phyloP scores from a whole-genome alignment of 1,140 invertebrate species.

The Sweltsa coloradensis region DNA sequence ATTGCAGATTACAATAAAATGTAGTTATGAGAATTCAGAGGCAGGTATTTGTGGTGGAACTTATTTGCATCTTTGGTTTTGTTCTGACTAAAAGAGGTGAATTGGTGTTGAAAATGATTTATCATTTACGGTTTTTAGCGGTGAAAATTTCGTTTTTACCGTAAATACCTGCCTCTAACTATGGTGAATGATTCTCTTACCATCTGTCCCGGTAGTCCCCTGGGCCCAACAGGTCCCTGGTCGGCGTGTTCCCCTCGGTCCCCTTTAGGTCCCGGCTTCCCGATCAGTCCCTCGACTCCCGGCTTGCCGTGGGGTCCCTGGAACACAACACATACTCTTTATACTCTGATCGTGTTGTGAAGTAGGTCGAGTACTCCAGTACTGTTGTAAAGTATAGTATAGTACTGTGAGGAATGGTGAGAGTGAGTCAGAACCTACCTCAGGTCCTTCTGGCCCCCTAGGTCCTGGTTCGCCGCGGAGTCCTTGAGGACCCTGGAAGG shows the following conservation, averaged over 20 bases:
- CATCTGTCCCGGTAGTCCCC: slow-evolving; percentile 24
- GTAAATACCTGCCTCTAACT: too few relatives aligned
- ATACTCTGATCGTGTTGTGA: background rate
- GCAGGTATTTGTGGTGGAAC: too few relatives aligned
- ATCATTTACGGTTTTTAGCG: too few relatives aligned
- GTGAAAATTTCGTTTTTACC: too few relatives aligned
- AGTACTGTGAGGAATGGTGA: background rate
- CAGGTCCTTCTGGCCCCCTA: slow-evolving; percentile 25
- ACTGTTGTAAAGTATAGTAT: background rate
- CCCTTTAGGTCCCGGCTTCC: slow-evolving; percentile 29
- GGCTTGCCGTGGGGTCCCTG: slow-evolving; percentile 26
- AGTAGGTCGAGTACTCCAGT: background rate
- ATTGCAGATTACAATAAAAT: too few relatives aligned
- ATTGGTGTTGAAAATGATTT: too few relatives aligned
- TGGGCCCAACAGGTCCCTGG: slow-evolving; percentile 28
- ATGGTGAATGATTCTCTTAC: too few relatives aligned
- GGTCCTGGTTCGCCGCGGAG: slow-evolving; percentile 24
- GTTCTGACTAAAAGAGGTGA: too few relatives aligned
- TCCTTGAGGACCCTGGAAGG: slow-evolving; percentile 24
- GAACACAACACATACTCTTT: slow-evolving; percentile 1
- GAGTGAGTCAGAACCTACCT: slow-evolving; percentile 12
- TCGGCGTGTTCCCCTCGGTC: slow-evolving; percentile 34
- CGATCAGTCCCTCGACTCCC: slow-evolving; percentile 24
- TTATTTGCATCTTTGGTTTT: too few relatives aligned
- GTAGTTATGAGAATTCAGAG: too few relatives aligned